Conservation (phyloP, 2,888 invertebrate species). For the Argynnis bischoffii region DNA sequence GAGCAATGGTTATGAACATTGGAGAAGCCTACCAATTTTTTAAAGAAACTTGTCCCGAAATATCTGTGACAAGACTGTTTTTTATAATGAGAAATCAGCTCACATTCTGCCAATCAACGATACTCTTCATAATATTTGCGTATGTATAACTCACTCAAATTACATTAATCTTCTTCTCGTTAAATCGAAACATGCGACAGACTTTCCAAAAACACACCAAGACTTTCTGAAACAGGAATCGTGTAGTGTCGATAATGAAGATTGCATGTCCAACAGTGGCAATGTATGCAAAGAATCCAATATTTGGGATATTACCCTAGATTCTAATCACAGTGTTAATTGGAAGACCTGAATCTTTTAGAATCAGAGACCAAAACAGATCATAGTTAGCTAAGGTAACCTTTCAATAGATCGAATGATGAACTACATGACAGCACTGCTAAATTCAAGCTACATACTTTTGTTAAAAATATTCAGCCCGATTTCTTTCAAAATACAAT, state of each 20-base stretch:
- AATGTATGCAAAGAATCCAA: constrained; percentile 41
- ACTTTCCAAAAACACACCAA: constrained; percentile 34
- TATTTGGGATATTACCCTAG: constrained; percentile 36
- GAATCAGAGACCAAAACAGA: constrained; percentile 28
- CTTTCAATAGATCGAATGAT: constrained; percentile 29
- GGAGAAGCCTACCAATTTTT: constrained; percentile 31
- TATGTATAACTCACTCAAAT: constrained; percentile 42
- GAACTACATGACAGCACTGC: constrained; percentile 35
- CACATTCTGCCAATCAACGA: constrained; percentile 39
- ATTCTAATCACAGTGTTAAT: constrained; percentile 37
- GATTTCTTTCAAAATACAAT: constrained; percentile 28
- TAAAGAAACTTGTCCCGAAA: constrained; percentile 32
- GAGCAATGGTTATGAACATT: not conserved
- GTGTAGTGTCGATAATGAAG: constrained; percentile 37
- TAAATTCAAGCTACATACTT: constrained; percentile 38
- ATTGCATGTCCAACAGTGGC: constrained; percentile 37
- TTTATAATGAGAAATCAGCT: constrained; percentile 37
- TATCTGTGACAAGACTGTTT: constrained; percentile 32
- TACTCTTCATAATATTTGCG: constrained; percentile 42
- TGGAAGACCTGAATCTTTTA: constrained; percentile 23
- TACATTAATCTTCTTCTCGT: constrained; percentile 40
- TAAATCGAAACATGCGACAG: constrained; percentile 39
- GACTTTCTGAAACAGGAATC: constrained; percentile 34
- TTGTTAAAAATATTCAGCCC: constrained; percentile 35
- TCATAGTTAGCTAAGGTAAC: constrained; percentile 21